A percentile compares a stretch with the other conserved stretches of the same genome.
phyloP scores from a whole-genome alignment of 2,888 invertebrate genomes.

The Parnassius orleans region DNA sequence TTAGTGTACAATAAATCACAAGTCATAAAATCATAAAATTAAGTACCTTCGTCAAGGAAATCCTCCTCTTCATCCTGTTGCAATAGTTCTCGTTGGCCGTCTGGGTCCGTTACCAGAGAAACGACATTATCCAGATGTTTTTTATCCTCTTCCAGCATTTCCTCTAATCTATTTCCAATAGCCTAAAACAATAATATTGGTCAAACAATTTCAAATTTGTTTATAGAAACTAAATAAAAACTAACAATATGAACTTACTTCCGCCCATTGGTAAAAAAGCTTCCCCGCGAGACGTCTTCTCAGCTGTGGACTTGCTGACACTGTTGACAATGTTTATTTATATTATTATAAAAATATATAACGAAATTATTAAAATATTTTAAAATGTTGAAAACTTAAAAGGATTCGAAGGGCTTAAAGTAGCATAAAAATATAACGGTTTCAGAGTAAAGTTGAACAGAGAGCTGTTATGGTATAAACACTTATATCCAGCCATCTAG shows the following conservation, averaged over 20 bases:
- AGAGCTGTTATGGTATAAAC: no score
- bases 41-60: constrained; percentile 94
- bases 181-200: constrained; percentile 63
- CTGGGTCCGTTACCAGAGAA: constrained; percentile 86
- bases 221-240: no score
- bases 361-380: no score
- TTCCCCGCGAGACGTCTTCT: constrained; percentile 91
- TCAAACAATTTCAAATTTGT: not conserved
- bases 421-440: no score
- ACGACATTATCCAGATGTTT: constrained; percentile 85
- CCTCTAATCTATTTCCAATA: constrained; percentile 93
- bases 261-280: constrained; percentile 98
- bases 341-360: no score
- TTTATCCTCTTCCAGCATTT: constrained; percentile 91
- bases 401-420: no score
- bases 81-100: constrained; percentile 88
- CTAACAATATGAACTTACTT: constrained; percentile 74
- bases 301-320: constrained; percentile 66
- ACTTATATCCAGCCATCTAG: no score
- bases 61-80: constrained; percentile 97
- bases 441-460: no score
- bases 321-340: constrained; percentile 39
- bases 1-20: no score
- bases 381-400: no score
- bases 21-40: not conserved